These are phyloP conservation scores for Ellobium chinense DNA, from an alignment of 2,888 invertebrate species.

Conservation along the genomic window DNA sequence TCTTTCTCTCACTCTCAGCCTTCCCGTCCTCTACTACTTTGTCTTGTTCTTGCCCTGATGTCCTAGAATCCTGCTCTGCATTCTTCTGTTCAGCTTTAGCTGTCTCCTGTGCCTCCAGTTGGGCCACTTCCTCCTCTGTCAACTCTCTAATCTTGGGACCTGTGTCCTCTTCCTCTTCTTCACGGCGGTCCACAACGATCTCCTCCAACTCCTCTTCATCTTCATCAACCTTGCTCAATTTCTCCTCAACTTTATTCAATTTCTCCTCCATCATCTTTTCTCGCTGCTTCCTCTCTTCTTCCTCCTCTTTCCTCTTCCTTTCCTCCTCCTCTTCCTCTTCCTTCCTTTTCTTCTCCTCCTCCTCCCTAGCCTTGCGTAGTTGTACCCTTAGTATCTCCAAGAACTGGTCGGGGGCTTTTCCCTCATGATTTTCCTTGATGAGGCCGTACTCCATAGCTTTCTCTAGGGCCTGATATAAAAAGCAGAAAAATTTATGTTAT, in stretches of 20 bases:
- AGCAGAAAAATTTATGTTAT: not conserved
- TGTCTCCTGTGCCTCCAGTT: conserved; percentile 5
- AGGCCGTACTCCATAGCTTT: conserved; percentile 42
- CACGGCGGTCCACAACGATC: conserved; percentile 10
- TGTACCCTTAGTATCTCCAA: conserved; percentile 41
- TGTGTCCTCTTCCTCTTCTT: not conserved
- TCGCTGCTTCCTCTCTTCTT: conserved; percentile 13
- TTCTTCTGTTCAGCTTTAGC: not conserved
- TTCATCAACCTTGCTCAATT: not conserved
- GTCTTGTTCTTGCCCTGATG: not conserved
- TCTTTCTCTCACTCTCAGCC: not conserved
- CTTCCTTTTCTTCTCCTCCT: conserved; percentile 30
- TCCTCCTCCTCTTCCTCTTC: conserved; percentile 42
- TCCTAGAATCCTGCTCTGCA: not conserved
- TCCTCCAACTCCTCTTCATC: conserved; percentile 35
- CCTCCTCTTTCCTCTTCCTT: conserved; percentile 20
- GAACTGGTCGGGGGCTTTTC: conserved; percentile 22
- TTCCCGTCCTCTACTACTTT: not conserved
- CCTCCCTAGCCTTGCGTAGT: conserved; percentile 41
- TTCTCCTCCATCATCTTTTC: conserved; percentile 3
- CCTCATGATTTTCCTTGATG: conserved; percentile 40
- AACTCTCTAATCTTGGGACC: conserved; percentile 36
- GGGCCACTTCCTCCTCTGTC: conserved; percentile 39
- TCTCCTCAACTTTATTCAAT: not conserved
- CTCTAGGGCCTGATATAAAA: conserved; percentile 45